Conservation (phyloP, 2,113 vertebrate species). For the Epinephelus moara region DNA sequence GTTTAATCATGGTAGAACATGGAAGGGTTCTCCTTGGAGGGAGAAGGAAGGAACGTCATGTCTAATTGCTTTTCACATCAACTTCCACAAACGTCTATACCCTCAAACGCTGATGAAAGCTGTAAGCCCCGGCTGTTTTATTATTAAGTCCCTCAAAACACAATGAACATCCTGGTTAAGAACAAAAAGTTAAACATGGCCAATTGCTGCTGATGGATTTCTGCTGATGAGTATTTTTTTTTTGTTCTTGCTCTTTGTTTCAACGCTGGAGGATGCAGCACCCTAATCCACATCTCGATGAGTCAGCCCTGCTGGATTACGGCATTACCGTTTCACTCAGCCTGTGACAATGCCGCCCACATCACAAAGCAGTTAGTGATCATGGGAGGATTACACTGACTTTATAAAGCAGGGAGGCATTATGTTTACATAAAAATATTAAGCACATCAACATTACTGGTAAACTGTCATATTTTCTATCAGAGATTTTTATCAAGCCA, state of each 20-base stretch:
- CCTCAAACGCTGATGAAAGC: conserved; percentile 32
- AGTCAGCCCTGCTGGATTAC: conserved; percentile 81
- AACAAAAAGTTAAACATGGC: conserved; percentile 60
- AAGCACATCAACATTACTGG: conserved; percentile 28
- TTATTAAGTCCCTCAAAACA: conserved; percentile 60
- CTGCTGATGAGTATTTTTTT: conserved; percentile 68
- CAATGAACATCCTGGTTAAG: conserved; percentile 47
- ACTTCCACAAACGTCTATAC: conserved; percentile 11
- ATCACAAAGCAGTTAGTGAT: conserved; percentile 69
- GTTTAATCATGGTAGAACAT: conserved; percentile 42
- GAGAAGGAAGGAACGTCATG: conserved; percentile 13
- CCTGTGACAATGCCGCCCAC: conserved; percentile 68
- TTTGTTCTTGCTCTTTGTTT: conserved; percentile 66
- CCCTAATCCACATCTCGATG: conserved; percentile 79
- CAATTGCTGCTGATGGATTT: conserved; percentile 70
- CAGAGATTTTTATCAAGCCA: conserved; percentile 31
- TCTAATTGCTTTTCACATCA: conserved; percentile 46
- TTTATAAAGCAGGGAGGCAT: conserved; percentile 41
- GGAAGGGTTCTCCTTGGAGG: conserved; percentile 20
- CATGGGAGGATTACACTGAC: conserved; percentile 71
- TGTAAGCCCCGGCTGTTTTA: conserved; percentile 33
- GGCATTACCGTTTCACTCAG: conserved; percentile 66
- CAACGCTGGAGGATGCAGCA: conserved; percentile 36
- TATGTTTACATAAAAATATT: conserved; percentile 58
- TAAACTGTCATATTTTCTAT: conserved; percentile 19